A percentile compares a stretch with the other conserved stretches of the same genome.
Conservation (phyloP, 1,140 invertebrate species). For the Tetranychus cinnabarinus region DNA sequence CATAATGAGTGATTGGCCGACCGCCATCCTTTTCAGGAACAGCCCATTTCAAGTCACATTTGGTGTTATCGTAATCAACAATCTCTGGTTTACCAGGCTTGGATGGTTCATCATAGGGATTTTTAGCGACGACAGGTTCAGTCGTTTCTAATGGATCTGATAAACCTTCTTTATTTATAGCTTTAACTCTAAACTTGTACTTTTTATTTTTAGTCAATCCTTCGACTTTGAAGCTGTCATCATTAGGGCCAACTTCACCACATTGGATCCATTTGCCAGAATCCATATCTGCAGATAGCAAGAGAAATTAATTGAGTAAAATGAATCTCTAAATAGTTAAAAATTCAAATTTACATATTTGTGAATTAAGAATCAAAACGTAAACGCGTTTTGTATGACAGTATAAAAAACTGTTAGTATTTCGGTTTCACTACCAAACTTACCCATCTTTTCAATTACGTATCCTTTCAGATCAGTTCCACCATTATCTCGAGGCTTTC, state of each 20-base stretch:
- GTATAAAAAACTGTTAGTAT: too few species aligned
- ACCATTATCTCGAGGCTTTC: conserved; percentile 75
- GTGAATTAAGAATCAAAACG: too few species aligned
- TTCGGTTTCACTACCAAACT: too few species aligned
- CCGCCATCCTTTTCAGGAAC: conserved; percentile 78
- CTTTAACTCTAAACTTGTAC: conserved; percentile 94
- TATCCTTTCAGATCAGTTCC: conserved; percentile 83
- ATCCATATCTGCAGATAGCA: conserved; percentile 31
- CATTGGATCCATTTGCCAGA: conserved; percentile 78
- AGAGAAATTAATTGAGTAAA: too few species aligned
- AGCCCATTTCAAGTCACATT: conserved; percentile 80
- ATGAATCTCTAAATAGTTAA: too few species aligned
- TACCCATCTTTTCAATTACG: conserved; percentile 77
- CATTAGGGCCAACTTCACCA: conserved; percentile 47
- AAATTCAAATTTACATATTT: too few species aligned
- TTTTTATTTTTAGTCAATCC: conserved; percentile 78
- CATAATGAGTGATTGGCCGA: conserved; percentile 62
- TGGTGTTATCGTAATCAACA: conserved; percentile 63
- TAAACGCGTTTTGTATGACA: too few species aligned
- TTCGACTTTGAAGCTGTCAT: conserved; percentile 54
- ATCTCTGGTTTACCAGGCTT: conserved; percentile 64
- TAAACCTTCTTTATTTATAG: conserved; percentile 81
- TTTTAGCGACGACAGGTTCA: conserved; percentile 62
- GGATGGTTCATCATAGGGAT: conserved; percentile 84
- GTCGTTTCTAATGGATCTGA: conserved; percentile 67